Base-by-base conservation (phyloP, 2,888 invertebrate species). In the Halocaridina rubra region DNA sequence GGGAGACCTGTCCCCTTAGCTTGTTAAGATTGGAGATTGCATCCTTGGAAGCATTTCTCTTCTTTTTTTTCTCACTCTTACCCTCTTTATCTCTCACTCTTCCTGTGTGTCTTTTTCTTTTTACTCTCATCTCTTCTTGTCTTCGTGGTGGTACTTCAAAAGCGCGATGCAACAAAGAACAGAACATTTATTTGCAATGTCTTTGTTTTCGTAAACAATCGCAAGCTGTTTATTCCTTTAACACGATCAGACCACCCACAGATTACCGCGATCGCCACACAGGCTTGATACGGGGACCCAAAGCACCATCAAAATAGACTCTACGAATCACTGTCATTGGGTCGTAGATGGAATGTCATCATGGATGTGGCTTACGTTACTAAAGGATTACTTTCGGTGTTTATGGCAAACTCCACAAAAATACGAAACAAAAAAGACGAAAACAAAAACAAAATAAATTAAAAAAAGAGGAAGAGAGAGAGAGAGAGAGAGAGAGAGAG, bases 181-280 rank as follows among this genome's bases (percentile, higher is more conserved):
- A 72, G 27, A 80, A 32, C 72, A 76, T 81, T 81, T 81, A 81
- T 81, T 81, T 81, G 76, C 81, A 81, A 81, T 81, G 81, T 76
- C 81, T 81, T 81, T 81, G 81, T 81, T 81, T 81, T 81, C 81
- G 81, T 81, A 76, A 81, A 81, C 81, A 81, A 81, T 75, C 76
- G 57, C 81, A 81, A 81, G 81, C 76, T 81, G 81, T 81, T 81
- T 81, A 81, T 81, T 81, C 81, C 81, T 76, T 76, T 81, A 76
- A 76, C 76, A 76, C 81, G 81, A 81, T 81, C 81, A 81, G 81
- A 69, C 81, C 81, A 81, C 81, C 81, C 81, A 81, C 67, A 81
- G 81, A 76, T 81, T 75, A 69, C 64, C 46, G 76, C 4, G 29
- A 19, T 8, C 39, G 76, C 19, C 39, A 69, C n/a, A 69, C 10